phyloP scores from a whole-genome alignment of 2,797 vertebrate species.

The Aulostomus chinensis region DNA sequence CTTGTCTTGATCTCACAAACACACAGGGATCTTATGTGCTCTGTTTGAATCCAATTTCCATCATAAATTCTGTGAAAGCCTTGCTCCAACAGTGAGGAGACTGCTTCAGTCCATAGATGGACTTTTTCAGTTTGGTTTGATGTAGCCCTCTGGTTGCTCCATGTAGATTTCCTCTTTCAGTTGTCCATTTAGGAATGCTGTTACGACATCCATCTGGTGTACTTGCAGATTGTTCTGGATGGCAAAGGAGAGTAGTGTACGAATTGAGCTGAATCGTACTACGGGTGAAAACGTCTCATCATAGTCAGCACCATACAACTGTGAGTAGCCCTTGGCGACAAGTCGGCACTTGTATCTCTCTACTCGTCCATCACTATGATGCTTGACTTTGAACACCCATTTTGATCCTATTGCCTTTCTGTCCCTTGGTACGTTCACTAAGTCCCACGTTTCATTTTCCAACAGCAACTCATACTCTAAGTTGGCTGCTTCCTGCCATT shows the following conservation, averaged over 20 bases:
- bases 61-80: slow-evolving; percentile 23
- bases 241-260: slow-evolving; percentile 32
- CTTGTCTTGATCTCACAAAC: slow-evolving; percentile 37
- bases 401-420: slow-evolving; percentile 32
- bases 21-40: slow-evolving; percentile 33
- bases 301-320: too few relatives aligned
- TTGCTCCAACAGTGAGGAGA: slow-evolving; percentile 19
- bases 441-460: slow-evolving; percentile 42
- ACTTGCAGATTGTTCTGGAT: slow-evolving; percentile 44
- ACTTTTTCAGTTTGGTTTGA: slow-evolving; percentile 44
- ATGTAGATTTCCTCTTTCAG: slow-evolving; percentile 49
- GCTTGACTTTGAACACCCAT: slow-evolving; percentile 57
- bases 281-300: too few relatives aligned
- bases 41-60: too few relatives aligned
- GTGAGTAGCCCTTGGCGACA: slow-evolving; percentile 11
- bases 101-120: slow-evolving; percentile 39
- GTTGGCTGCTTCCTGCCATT: slow-evolving; percentile 37
- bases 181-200: slow-evolving; percentile 43
- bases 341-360: slow-evolving; percentile 48
- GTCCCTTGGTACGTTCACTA: slow-evolving; percentile 29
- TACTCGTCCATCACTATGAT: slow-evolving; percentile 43
- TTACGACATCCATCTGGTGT: slow-evolving; percentile 47
- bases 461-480: slow-evolving; percentile 40
- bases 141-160: slow-evolving; percentile 45
- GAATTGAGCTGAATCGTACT: slow-evolving; percentile 22